Evolutionary conservation across 2,888 invertebrate species (phyloP).

Genomic region (Protonemura montana): DNA sequence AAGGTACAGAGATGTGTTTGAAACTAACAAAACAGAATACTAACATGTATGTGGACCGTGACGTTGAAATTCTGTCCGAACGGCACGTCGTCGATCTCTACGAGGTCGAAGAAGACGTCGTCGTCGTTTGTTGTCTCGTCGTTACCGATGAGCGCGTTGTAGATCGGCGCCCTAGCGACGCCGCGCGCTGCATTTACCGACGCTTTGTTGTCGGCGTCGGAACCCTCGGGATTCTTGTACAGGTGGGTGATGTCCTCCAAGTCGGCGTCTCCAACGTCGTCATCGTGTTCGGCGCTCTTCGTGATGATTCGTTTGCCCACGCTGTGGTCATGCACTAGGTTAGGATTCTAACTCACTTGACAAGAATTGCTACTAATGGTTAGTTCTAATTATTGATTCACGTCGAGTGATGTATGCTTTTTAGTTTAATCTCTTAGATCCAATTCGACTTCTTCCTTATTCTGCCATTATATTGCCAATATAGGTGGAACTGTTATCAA

Average conservation of each 20-base stretch:
- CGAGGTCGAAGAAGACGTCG: slow-evolving; percentile 71
- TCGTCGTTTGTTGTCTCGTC: slow-evolving; percentile 65
- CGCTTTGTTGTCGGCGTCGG: slow-evolving; percentile 70
- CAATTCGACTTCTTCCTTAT: no score
- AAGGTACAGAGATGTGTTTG: not conserved
- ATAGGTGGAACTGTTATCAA: no score
- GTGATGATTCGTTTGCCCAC: slow-evolving; percentile 74
- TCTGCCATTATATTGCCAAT: no score
- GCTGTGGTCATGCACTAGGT: slow-evolving; percentile 58
- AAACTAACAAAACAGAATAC: not conserved
- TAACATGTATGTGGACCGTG: slow-evolving; percentile 69
- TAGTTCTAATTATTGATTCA: no score
- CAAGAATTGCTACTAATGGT: no score
- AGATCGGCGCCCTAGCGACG: slow-evolving; percentile 67
- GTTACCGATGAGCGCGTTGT: slow-evolving; percentile 69
- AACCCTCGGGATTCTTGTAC: slow-evolving; percentile 69
- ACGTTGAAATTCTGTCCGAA: slow-evolving; percentile 73
- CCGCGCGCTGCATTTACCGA: slow-evolving; percentile 74
- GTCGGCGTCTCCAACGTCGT: slow-evolving; percentile 71
- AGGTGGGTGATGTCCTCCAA: slow-evolving; percentile 71
- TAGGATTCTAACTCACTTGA: not conserved
- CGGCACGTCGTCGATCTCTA: slow-evolving; percentile 71
- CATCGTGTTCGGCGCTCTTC: slow-evolving; percentile 68
- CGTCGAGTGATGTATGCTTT: no score
- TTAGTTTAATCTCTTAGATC: no score